A percentile compares a stretch with the other conserved stretches of the same genome.
phyloP scores from a whole-genome alignment of 1,140 invertebrate species.

The Hestina assimilis region DNA sequence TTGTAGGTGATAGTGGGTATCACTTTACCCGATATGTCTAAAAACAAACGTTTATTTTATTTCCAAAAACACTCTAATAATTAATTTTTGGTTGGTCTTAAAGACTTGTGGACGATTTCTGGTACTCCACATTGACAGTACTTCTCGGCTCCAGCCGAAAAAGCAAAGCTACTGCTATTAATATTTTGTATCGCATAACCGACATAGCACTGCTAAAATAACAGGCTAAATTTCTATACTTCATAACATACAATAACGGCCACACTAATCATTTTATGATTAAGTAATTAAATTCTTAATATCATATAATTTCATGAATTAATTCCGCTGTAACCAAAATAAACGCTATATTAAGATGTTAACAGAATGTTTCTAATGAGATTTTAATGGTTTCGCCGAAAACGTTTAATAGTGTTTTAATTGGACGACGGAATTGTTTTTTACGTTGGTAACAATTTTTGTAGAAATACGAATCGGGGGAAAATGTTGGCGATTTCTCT shows the following conservation, averaged over 20 bases:
- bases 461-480: not conserved
- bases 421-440: conserved; percentile 5
- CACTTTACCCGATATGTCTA: too few species aligned
- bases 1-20: too few species aligned
- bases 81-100: too few species aligned
- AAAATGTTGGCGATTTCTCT: not conserved
- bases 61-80: too few species aligned
- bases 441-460: not conserved
- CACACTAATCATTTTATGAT: conserved; percentile 15
- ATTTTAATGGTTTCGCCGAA: conserved; percentile 18
- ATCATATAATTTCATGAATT: conserved; percentile 14
- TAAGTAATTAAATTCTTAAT: conserved; percentile 13
- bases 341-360: conserved; percentile 25
- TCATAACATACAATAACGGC: not conserved
- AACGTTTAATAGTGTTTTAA: conserved; percentile 21
- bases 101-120: too few species aligned
- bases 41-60: too few species aligned
- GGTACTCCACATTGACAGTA: too few species aligned
- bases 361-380: conserved; percentile 20
- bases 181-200: not conserved
- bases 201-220: not conserved
- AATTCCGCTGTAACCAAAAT: conserved; percentile 11
- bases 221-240: not conserved
- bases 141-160: too few species aligned
- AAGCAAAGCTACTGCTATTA: too few species aligned